Conservation (phyloP, 2,113 vertebrate species). For the Struthidea cinerea region DNA sequence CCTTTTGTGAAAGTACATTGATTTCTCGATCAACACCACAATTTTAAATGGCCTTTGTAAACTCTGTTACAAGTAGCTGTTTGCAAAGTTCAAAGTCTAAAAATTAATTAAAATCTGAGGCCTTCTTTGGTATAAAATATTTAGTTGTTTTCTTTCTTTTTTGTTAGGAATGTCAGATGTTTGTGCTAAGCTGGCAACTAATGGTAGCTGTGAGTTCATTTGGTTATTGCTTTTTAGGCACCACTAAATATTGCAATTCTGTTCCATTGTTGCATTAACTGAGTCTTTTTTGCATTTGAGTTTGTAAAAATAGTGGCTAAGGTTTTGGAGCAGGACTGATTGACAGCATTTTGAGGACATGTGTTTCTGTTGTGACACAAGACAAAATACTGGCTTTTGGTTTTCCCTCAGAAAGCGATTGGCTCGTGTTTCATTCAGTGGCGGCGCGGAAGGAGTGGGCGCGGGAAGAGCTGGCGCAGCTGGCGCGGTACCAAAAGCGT, state of each 20-base stretch:
- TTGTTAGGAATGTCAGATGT: background rate
- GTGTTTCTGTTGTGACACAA: background rate
- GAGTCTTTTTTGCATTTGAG: background rate
- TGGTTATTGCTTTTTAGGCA: background rate
- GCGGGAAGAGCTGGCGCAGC: no score
- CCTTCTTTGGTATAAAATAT: background rate
- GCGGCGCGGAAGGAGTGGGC: no score
- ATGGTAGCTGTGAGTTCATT: background rate
- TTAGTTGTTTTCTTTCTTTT: background rate
- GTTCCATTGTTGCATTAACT: background rate
- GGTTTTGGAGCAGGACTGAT: background rate
- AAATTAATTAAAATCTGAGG: constrained; percentile 45
- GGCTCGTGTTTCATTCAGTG: background rate
- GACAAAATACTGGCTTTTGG: background rate
- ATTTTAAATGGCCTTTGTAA: constrained; percentile 52
- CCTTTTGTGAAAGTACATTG: constrained; percentile 26
- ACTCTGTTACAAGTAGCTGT: constrained; percentile 45
- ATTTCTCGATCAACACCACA: constrained; percentile 50
- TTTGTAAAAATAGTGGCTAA: background rate
- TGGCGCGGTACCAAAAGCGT: no score
- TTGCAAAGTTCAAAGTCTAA: constrained; percentile 50
- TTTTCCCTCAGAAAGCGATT: background rate
- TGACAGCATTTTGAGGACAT: background rate
- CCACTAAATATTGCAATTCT: background rate
- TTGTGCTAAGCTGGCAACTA: background rate